Percentiles rank a stretch among this genome's conserved stretches.
phyloP scores from a whole-genome alignment of 2,888 invertebrate genomes.

The Andrena haemorrhoa region DNA sequence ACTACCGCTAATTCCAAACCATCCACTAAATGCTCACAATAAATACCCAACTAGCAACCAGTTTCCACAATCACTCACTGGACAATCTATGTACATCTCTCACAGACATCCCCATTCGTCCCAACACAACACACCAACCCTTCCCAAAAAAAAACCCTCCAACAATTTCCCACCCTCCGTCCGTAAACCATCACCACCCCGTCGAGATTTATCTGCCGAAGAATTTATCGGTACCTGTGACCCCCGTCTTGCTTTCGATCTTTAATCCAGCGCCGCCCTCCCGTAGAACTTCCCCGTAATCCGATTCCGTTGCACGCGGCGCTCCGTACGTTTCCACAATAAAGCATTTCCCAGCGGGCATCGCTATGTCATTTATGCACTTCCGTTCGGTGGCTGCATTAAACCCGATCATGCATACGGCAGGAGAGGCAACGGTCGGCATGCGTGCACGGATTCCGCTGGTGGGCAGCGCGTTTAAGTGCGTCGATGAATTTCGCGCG shows the following conservation, averaged over 20 bases:
- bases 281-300: constrained; percentile 18
- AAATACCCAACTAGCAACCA: too few species aligned
- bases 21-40: too few species aligned
- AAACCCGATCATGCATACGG: constrained; percentile 53
- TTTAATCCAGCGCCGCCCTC: background rate
- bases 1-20: too few species aligned
- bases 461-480: constrained; percentile 37
- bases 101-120: background rate
- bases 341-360: constrained; percentile 37
- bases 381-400: constrained; percentile 59
- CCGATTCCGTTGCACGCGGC: constrained; percentile 3
- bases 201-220: background rate
- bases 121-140: background rate
- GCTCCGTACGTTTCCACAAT: constrained; percentile 18
- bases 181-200: background rate
- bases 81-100: background rate
- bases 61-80: background rate
- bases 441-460: background rate
- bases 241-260: background rate
- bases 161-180: background rate
- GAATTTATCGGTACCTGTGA: background rate
- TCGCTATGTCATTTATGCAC: constrained; percentile 57
- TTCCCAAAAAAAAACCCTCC: background rate
- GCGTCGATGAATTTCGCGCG: constrained; percentile 58
- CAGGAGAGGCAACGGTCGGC: background rate